These are phyloP conservation scores for Varecia variegata DNA, from an alignment of 2,797 vertebrate species.

Conservation along the genomic window DNA sequence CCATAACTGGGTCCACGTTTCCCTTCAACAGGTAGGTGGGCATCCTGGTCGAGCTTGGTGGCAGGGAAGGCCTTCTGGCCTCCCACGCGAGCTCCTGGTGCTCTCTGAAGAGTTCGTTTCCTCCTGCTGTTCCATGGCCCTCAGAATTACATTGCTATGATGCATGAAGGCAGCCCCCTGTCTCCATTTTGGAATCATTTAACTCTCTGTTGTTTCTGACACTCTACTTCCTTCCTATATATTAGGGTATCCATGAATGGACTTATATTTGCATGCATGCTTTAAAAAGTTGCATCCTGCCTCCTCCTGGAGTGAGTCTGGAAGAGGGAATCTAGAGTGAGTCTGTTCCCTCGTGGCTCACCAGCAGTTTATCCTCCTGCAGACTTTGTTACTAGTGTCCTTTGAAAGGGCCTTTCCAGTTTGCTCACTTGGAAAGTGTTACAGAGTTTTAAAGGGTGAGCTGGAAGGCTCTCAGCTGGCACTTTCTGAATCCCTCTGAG, in stretches of 20 bases:
- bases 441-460: slow-evolving; percentile 64
- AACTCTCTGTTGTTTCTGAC: background rate
- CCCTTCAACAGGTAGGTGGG: background rate
- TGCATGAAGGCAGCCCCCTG: background rate
- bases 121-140: background rate
- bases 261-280: background rate
- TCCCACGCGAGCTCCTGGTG: background rate
- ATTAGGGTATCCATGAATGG: background rate
- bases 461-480: slow-evolving; percentile 80
- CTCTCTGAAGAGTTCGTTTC: background rate
- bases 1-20: background rate
- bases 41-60: background rate
- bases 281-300: background rate
- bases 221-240: background rate
- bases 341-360: background rate
- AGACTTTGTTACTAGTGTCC: slow-evolving; percentile 13
- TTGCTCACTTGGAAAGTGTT: slow-evolving; percentile 60
- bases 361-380: background rate
- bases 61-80: background rate
- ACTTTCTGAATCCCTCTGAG: slow-evolving; percentile 73
- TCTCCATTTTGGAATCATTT: background rate
- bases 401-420: slow-evolving; percentile 57
- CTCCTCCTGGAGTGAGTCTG: background rate
- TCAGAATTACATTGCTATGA: background rate
- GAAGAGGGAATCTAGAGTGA: background rate